Conservation (phyloP, 2,888 invertebrate genomes). For the Eupsilia transversa region DNA sequence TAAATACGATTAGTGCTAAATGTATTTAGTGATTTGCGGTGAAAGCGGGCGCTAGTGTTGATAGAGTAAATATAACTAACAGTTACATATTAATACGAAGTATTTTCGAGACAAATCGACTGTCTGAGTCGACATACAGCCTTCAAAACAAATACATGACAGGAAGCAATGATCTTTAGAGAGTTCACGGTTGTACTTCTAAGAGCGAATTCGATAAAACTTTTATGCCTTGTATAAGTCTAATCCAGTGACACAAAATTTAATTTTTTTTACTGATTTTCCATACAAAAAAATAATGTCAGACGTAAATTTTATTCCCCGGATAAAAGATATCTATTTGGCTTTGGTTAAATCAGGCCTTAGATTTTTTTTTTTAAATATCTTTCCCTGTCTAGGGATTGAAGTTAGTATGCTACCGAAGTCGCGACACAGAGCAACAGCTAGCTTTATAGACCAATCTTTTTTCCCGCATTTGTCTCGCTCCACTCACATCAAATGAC, state of each 20-base stretch:
- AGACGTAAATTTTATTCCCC: too few relatives aligned
- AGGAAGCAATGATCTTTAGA: slow-evolving; percentile 19
- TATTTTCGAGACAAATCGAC: background rate
- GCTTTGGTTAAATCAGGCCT: too few relatives aligned
- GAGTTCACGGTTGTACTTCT: slow-evolving; percentile 19
- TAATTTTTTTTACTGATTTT: too few relatives aligned
- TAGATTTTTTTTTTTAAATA: too few relatives aligned
- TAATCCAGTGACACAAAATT: too few relatives aligned
- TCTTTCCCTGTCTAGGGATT: background rate
- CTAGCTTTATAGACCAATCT: slow-evolving; percentile 9
- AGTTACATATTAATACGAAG: background rate
- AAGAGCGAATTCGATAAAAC: too few relatives aligned
- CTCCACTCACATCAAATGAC: slow-evolving; percentile 26
- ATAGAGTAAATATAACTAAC: background rate
- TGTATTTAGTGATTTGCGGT: background rate
- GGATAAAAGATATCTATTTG: too few relatives aligned
- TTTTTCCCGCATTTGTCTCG: slow-evolving; percentile 21
- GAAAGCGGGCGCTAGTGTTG: background rate
- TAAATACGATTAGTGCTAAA: background rate
- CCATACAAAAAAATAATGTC: too few relatives aligned
- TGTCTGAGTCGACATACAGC: background rate
- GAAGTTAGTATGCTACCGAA: slow-evolving; percentile 32
- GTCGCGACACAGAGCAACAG: slow-evolving; percentile 13
- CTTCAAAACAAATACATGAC: slow-evolving; percentile 1
- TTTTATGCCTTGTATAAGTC: too few relatives aligned